Evolutionary conservation across 2,113 vertebrate genomes (phyloP), one percentile per base, ranked within the genome.

Genomic region (Cyphomyrus discorhynchus): DNA sequence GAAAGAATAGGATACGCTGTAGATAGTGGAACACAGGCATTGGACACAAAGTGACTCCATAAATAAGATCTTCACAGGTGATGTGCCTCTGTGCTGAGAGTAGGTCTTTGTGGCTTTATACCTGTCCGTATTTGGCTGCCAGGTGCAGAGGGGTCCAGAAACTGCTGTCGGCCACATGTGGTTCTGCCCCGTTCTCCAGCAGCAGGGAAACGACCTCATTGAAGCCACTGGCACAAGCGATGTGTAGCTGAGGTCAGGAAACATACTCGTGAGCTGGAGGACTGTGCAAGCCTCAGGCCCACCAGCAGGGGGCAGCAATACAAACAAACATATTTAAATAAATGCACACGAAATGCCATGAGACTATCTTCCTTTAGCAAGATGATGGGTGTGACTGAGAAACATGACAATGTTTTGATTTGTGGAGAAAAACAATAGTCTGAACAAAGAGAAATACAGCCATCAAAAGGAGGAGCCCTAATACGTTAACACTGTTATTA

Each of bases 51-150:
- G 31, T 39, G 31, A 39, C 31, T 35, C 27, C 70, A 77, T 77
- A 39, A 17, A 83, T 39, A 3, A 46, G 42, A 45, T 46, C 15
- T 46, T 46, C 39, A 21, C 80, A 24, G 31, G 80, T n/a, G 80
- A 42, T 42, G 39, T 42, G 39, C 39, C 39, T 42, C 39, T 42
- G 39, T 42, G 39, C 39, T 42, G 39, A 46, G 21, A 19, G 7
- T 5, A 17, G 70, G 70, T n/a, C 39, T 24, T 47, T n/a, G 1
- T 24, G 39, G 21, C 31, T 46, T 47, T 47, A 47, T 96, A 99
- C 98, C 98, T 99, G 97, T 91, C 98, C 98, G 46, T 98, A 98
- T 94, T 97, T 99, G 90, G 98, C 97, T 90, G 98, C 97, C 93
- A 99, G 93, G 90, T 99, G 98, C 13, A 99, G 96, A 1, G 98